phyloP scores from a whole-genome alignment of 2,113 vertebrate species.

The Gorilla gorilla region DNA sequence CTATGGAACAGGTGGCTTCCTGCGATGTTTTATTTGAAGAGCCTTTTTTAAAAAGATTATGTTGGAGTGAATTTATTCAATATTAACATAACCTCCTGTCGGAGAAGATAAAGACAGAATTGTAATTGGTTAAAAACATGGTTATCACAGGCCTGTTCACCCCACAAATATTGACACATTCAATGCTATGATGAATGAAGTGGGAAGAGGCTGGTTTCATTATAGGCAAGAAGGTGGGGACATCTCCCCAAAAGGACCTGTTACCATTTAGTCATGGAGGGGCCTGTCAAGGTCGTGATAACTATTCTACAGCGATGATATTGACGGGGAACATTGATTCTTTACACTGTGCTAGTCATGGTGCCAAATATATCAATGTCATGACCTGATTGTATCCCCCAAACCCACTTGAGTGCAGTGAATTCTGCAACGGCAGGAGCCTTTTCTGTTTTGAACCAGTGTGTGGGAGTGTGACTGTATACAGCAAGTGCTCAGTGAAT shows the following conservation, averaged over 20 bases:
- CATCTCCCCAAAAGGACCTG: background rate
- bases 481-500: rapidly evolving
- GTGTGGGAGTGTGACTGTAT: rapidly evolving
- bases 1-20: background rate
- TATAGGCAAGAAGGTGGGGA: background rate
- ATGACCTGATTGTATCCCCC: background rate
- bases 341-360: rapidly evolving
- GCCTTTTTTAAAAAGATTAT: background rate
- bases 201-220: background rate
- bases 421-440: rapidly evolving
- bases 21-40: background rate
- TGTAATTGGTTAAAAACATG: conserved; percentile 42
- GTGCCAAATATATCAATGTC: background rate
- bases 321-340: rapidly evolving
- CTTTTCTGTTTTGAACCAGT: background rate
- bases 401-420: background rate
- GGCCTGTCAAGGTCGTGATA: rapidly evolving
- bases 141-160: background rate
- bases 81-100: conserved; percentile 60
- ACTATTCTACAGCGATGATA: rapidly evolving
- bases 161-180: conserved; percentile 44
- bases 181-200: background rate
- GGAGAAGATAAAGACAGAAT: conserved; percentile 24
- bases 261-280: rapidly evolving
- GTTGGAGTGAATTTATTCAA: conserved; percentile 46